These are phyloP conservation scores for Ceyx cyanopectus DNA, from an alignment of 2,113 vertebrate species.

Conservation along the genomic window DNA sequence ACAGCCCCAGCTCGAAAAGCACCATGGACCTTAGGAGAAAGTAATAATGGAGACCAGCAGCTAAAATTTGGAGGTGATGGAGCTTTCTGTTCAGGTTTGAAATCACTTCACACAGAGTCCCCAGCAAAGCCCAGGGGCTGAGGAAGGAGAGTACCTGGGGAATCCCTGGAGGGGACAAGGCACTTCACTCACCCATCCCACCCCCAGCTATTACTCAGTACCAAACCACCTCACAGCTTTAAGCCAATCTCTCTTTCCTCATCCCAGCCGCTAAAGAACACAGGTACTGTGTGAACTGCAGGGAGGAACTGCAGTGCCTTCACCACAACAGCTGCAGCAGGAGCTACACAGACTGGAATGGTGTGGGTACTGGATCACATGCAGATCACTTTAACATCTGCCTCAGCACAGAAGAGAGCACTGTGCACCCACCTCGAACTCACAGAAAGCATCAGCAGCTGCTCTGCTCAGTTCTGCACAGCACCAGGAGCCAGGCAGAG, in stretches of 20 bases:
- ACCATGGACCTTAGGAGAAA: background rate
- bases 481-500: background rate
- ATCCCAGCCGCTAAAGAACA: background rate
- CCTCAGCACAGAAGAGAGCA: background rate
- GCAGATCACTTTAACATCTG: background rate
- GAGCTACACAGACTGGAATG: background rate
- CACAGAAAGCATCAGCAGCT: background rate
- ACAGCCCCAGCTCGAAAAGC: background rate
- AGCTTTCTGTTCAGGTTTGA: too few species aligned
- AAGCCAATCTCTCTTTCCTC: background rate
- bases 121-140: background rate
- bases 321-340: background rate
- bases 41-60: background rate
- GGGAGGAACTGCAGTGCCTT: background rate
- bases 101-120: background rate
- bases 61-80: background rate
- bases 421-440: background rate
- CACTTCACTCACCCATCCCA: background rate
- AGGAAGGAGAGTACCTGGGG: background rate
- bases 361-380: background rate
- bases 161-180: background rate
- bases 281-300: accelerated
- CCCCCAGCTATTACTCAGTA: background rate
- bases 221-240: background rate
- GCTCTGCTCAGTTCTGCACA: background rate